phyloP scores from a whole-genome alignment of 2,113 vertebrate genomes.

The Morone chrysops region DNA sequence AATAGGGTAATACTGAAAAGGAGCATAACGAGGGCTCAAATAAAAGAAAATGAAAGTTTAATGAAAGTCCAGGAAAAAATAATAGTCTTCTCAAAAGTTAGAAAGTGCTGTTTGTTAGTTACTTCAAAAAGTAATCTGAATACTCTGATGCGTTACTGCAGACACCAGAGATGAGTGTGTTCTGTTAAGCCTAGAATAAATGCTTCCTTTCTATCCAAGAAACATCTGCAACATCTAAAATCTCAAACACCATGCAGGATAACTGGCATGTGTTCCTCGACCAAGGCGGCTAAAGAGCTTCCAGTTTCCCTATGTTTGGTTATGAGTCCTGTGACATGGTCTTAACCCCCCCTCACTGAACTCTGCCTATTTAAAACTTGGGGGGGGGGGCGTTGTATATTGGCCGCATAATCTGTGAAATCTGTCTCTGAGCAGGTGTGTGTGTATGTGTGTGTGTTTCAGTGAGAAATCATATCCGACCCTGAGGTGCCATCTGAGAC shows the following conservation, averaged over 20 bases:
- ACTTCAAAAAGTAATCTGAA: background rate
- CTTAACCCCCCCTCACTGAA: slow-evolving; percentile 28
- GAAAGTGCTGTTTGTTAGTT: background rate
- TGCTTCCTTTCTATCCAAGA: slow-evolving; percentile 3
- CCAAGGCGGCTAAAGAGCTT: slow-evolving; percentile 23
- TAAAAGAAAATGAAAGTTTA: background rate
- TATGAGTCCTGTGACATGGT: slow-evolving; percentile 48
- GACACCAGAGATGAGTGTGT: background rate
- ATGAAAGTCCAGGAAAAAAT: background rate
- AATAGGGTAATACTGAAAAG: background rate
- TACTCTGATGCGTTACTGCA: background rate
- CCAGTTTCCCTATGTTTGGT: slow-evolving; percentile 52
- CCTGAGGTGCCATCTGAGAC: slow-evolving; percentile 66
- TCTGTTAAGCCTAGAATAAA: slow-evolving; percentile 21
- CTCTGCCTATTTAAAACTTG: slow-evolving; percentile 29
- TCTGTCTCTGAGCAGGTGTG: slow-evolving; percentile 48
- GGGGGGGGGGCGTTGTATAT: slow-evolving; percentile 40
- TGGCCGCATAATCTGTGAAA: slow-evolving; percentile 58
- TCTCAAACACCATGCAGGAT: slow-evolving; percentile 34
- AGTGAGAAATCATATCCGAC: slow-evolving; percentile 67
- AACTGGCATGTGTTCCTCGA: slow-evolving; percentile 48
- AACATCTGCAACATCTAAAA: slow-evolving; percentile 54
- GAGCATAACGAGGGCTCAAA: background rate
- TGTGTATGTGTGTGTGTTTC: slow-evolving; percentile 18
- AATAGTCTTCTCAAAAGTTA: background rate